phyloP scores from a whole-genome alignment of 2,888 invertebrate species.

The Lamellibrachia satsuma region DNA sequence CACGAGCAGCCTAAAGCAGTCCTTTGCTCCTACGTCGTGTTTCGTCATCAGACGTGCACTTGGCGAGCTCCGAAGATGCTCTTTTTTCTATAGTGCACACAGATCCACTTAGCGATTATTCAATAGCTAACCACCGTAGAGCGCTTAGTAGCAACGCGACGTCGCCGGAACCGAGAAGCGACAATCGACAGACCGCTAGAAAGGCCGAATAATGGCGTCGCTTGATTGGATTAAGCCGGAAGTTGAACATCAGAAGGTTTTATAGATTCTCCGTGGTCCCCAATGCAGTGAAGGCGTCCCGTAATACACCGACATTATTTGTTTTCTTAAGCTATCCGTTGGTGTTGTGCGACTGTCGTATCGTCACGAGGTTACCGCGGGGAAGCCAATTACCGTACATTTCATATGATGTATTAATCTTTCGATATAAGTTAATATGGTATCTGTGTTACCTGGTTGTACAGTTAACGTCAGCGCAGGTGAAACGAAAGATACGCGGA shows the following conservation, averaged over 20 bases:
- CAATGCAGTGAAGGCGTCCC: background rate
- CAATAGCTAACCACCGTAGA: background rate
- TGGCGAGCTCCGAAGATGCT: background rate
- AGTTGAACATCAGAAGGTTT: background rate
- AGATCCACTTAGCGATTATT: constrained; percentile 5
- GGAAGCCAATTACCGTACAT: background rate
- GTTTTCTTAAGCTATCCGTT: background rate
- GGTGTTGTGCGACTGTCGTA: background rate
- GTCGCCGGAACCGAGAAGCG: background rate
- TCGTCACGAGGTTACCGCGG: background rate
- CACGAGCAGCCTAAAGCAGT: background rate
- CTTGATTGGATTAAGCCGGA: constrained; percentile 10
- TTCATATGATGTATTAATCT: too few relatives aligned
- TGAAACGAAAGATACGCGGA: background rate
- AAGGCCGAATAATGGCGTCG: background rate
- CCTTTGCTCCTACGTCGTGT: background rate
- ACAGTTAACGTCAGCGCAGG: background rate
- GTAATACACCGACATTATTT: background rate
- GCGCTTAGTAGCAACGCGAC: background rate
- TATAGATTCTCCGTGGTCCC: background rate
- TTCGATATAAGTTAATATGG: too few relatives aligned
- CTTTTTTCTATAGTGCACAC: constrained; percentile 9
- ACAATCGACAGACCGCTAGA: background rate
- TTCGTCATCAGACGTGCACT: background rate
- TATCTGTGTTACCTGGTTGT: background rate